Evolutionary conservation across 2,113 vertebrate species (phyloP), one percentile per base, ranked within the genome.

Genomic region (Onychorhynchus coronatus): DNA sequence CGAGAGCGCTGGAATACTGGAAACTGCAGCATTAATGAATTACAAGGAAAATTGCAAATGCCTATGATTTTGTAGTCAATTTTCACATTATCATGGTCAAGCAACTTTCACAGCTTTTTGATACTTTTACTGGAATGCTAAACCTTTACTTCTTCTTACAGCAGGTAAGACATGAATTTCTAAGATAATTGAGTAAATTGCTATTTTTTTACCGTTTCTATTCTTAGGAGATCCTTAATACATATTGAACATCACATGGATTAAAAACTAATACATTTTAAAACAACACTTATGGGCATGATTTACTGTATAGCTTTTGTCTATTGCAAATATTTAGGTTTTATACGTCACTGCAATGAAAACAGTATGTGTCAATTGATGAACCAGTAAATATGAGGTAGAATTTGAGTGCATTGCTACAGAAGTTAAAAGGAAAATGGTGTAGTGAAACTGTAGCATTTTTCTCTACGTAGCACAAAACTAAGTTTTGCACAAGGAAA

Each of bases 21-120:
- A 95, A 97, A 85, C 31, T 6, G 2, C 55, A 92, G 71, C 44
- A 5, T 77, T 95, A 95, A 85, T 50, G 89, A 95, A 89, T 84
- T 81, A 72, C 62, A 67, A 80, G 12, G 35, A 81, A 94, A 96
- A 95, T 6, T 76, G 46, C 70, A 96, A 87, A 33, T 50, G 46
- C 74, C 35, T 88, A 37, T 22, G 53, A 95, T 61, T 85, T 90
- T 79, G 94, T 47, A 89, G 37, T 19, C 72, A 55, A 96, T 79
- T 93, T 93, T 85, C 61, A 81, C 71, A 86, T 91, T 50, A 78
- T 22, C 86, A 82, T 16, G 66, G 78, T 55, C 33, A 84, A 91
- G 28, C 8, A 91, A 74, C 59, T 73, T 94, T 56, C 74, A 74
- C 50, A 73, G 53, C 50, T 72, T 88, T 82, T 82, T 78, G n/a